Evolutionary conservation across 1,140 invertebrate genomes (phyloP).

Genomic region (Bombyx mori): DNA sequence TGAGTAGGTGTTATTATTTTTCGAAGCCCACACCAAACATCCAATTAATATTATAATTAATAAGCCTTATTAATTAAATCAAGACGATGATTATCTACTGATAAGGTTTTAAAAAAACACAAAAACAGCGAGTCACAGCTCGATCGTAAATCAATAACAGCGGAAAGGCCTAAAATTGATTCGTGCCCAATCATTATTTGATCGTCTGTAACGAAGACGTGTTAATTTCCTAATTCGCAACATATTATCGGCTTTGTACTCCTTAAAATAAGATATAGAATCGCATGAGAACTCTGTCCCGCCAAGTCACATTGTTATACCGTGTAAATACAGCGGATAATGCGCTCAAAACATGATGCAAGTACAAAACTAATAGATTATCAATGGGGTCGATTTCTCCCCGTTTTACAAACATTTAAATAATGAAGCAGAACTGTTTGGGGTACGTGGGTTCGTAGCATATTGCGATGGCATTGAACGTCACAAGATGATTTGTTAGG

Average conservation of each 20-base stretch:
- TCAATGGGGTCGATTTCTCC: conserved; percentile 57
- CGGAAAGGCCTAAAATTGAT: conserved; percentile 55
- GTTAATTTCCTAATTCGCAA: conserved; percentile 37
- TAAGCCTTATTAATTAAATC: no score
- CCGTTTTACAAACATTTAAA: conserved; percentile 18
- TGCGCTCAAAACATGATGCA: conserved; percentile 59
- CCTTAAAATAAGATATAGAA: conserved; percentile 22
- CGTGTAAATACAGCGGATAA: conserved; percentile 67
- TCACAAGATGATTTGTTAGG: conserved; percentile 69
- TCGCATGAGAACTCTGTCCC: conserved; percentile 19
- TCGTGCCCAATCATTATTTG: conserved; percentile 55
- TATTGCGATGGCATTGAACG: conserved; percentile 67
- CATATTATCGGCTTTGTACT: conserved; percentile 22
- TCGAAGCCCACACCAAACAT: no score
- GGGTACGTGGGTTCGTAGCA: conserved; percentile 28
- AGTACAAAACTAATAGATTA: conserved; percentile 68
- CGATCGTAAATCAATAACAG: conserved; percentile 62
- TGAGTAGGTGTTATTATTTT: no score
- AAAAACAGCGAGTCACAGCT: conserved; percentile 61
- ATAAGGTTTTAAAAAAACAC: background rate
- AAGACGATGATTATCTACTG: background rate
- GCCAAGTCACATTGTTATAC: conserved; percentile 50
- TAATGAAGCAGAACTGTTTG: conserved; percentile 14
- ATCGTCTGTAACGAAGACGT: conserved; percentile 64
- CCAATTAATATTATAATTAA: no score